Evolutionary conservation across 2,113 vertebrate genomes (phyloP).

Genomic region (Verasper variegatus): DNA sequence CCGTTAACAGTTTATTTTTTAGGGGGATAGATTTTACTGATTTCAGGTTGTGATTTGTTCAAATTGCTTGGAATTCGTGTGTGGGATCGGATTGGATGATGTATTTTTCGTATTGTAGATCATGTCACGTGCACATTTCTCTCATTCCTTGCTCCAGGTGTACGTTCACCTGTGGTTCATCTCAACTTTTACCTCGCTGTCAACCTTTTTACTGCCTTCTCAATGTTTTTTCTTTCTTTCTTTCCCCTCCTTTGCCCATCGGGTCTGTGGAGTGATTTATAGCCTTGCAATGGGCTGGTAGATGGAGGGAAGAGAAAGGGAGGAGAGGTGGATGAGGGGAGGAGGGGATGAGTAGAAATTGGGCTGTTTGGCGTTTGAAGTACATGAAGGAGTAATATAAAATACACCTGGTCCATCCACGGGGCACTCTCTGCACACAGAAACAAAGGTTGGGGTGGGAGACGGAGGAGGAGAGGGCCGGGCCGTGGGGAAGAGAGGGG

Average conservation of each 20-base stretch:
- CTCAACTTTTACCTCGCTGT: constrained; percentile 39
- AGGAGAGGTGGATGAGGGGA: constrained; percentile 52
- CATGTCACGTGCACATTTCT: not conserved
- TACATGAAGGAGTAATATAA: constrained; percentile 84
- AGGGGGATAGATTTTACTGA: not conserved
- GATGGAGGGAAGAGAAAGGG: constrained; percentile 30
- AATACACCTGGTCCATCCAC: constrained; percentile 85
- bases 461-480: constrained; percentile 36
- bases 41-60: too few species aligned
- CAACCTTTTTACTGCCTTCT: constrained; percentile 25
- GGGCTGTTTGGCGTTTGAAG: constrained; percentile 79
- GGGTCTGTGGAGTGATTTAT: constrained; percentile 73
- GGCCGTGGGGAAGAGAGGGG: constrained; percentile 55
- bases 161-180: constrained; percentile 31
- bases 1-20: not conserved
- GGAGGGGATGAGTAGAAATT: constrained; percentile 56
- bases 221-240: not conserved
- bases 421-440: constrained; percentile 67
- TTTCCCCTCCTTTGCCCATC: constrained; percentile 47
- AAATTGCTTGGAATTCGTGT: too few species aligned
- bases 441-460: constrained; percentile 68
- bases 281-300: constrained; percentile 60
- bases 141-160: constrained; percentile 10
- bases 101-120: too few species aligned
- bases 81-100: too few species aligned